Evolutionary conservation across 2,797 vertebrate species (phyloP), one percentile per base, ranked within the genome.

Genomic region (Vultur gryphus): DNA sequence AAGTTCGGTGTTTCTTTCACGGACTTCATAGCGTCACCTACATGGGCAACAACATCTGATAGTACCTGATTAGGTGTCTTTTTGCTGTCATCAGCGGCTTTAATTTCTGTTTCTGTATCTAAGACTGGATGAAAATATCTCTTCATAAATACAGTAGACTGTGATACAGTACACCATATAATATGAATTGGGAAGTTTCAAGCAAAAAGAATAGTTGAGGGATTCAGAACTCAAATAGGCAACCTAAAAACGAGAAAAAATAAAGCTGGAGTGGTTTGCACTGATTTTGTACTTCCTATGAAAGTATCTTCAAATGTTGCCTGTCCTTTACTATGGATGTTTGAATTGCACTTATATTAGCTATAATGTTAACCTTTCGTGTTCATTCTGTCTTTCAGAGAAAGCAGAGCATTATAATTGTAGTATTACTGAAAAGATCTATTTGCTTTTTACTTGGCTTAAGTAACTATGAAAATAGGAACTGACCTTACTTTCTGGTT

Each of bases 391-490:
- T 46, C 59, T 58, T 91, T 93, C 70, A 39, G 72, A 67, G 29
- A 86, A 96, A 96, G 33, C 52, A 49, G 90, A 96, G 85, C 90
- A 57, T 59, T 59, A 13, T 69, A 84, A 89, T 90, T 54, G 33
- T 46, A 7, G 23, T 16, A 23, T 65, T 62, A 20, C 82, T 75
- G 65, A 24, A 75, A 71, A 79, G 69, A 24, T n/a, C 16, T 20
- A 8, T 86, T 88, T 57, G 44, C 48, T 92, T 89, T 86, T 44
- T 41, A 2, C 44, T 79, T 62, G 17, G 29, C 44, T 64, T 20
- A 86, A 90, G 48, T 57, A 76, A 39, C 39, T 84, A 39, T 69
- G 88, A 61, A 88, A 84, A 81, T 37, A 78, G 43, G 43, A 89
- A 69, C 80, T 90, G 65, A 52, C 62, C 73, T n/a, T 41, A 16